These are phyloP conservation scores for Clanis bilineata DNA, from an alignment of 2,888 invertebrate genomes.

Conservation along the genomic window DNA sequence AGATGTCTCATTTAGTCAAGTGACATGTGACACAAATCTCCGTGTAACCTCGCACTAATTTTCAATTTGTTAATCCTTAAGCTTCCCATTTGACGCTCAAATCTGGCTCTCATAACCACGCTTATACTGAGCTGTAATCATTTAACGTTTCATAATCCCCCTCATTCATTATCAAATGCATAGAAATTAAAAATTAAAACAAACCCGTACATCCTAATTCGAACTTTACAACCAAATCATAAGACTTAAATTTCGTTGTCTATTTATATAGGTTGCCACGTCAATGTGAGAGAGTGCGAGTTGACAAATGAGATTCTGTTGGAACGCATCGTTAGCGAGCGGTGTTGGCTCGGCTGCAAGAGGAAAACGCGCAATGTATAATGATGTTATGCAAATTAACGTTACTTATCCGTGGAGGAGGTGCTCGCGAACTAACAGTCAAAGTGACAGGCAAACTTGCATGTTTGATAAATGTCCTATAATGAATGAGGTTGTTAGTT, in stretches of 20 bases:
- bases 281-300: constrained; percentile 37
- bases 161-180: constrained; percentile 13
- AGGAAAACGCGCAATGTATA: constrained; percentile 26
- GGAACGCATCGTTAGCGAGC: constrained; percentile 40
- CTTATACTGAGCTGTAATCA: constrained; percentile 4
- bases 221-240: not conserved
- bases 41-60: not conserved
- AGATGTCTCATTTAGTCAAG: not conserved
- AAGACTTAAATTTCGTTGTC: not conserved
- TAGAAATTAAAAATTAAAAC: constrained; percentile 13
- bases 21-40: not conserved
- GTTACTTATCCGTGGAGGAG: constrained; percentile 33
- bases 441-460: constrained; percentile 5
- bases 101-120: constrained; percentile 5
- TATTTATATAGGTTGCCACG: constrained; percentile 1
- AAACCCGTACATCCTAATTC: not conserved
- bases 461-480: not conserved
- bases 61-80: not conserved
- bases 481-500: not conserved
- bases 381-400: constrained; percentile 33
- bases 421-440: constrained; percentile 14
- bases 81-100: constrained; percentile 5
- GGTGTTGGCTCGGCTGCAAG: constrained; percentile 41
- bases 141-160: constrained; percentile 4
- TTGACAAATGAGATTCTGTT: constrained; percentile 40